Base-by-base conservation (phyloP, 2,113 vertebrate species). In the Mustela nigripes region DNA sequence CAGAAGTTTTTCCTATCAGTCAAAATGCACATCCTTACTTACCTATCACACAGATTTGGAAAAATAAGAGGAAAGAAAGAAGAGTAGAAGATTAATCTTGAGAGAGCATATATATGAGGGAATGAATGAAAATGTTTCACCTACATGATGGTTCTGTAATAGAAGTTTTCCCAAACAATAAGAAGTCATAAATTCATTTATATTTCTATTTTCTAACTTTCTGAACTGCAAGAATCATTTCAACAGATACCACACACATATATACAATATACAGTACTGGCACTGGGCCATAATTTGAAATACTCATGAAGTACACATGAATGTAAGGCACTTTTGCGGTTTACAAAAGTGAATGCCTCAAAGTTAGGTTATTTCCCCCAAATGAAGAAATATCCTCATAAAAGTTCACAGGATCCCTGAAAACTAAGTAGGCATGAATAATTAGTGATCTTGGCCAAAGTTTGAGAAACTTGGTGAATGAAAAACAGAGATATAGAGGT, bases 311-410 rank as follows among this genome's bases (percentile, higher is more conserved):
- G 73, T 84, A 80, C 28, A 81, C 45, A 36, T 63, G 81, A 92
- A 76, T 50, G 69, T 97, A 98, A 98, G 98, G 98, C 97, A 98
- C 96, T 88, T 97, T 91, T 78, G 94, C 95, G 97, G 97, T 94
- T 96, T 97, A 98, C 84, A 96, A 93, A 98, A 98, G 97, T 96
- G 97, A 98, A 98, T 97, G 97, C 96, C 97, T 98, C 87, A 76
- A 97, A 95, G 94, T 96, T 90, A 96, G 58, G 65, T 94, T 94
- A 94, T 81, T 83, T 94, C 82, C 79, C 48, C 71, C 62, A 96
- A 97, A 67, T 93, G 91, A 91, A 98, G 89, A 98, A 93, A 92
- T 88, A 88, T 12, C 76, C 63, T 89, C 48, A 91, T 60, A 95
- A 85, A 86, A 91, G 39, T 89, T 90, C 91, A 95, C 24, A 92